phyloP scores from a whole-genome alignment of 2,888 invertebrate species.

The Thalpophila matura region DNA sequence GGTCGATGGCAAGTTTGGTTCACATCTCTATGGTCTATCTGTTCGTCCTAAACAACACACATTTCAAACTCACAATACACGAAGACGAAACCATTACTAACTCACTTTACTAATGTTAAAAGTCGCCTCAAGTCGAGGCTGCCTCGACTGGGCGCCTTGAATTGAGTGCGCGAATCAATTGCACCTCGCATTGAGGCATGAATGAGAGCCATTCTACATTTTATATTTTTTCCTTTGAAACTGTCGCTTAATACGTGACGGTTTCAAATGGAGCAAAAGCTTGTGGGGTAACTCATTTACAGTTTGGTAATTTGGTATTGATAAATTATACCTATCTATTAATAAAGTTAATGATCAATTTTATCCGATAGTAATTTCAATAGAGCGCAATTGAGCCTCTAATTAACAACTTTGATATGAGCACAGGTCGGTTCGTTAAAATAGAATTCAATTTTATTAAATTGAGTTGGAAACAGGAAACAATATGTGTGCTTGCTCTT shows the following conservation, averaged over 20 bases:
- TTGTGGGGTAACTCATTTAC: conserved; percentile 58
- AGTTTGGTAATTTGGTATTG: conserved; percentile 53
- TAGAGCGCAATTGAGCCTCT: conserved; percentile 2
- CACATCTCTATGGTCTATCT: conserved; percentile 87
- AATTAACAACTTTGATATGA: conserved; percentile 15
- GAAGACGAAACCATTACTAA: conserved; percentile 86
- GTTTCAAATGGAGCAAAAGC: conserved; percentile 25
- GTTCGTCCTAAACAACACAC: conserved; percentile 89
- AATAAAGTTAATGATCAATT: conserved; percentile 12
- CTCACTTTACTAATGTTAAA: conserved; percentile 81
- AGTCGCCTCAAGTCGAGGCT: conserved; percentile 50
- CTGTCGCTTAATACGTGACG: conserved; percentile 26
- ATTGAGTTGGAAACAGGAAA: conserved; percentile 1
- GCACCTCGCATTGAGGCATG: conserved; percentile 39
- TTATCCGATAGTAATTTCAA: conserved; percentile 1
- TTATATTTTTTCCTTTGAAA: conserved; percentile 26
- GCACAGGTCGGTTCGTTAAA: conserved; percentile 14
- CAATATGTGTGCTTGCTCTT: background rate
- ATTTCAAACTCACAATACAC: conserved; percentile 84
- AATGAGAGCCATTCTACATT: conserved; percentile 36
- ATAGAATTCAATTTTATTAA: conserved; percentile 18
- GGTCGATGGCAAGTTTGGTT: conserved; percentile 77
- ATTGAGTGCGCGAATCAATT: conserved; percentile 23
- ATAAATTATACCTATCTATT: too few species aligned
- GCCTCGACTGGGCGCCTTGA: conserved; percentile 33